Evolutionary conservation across 2,888 invertebrate species (phyloP), one percentile per base, ranked within the genome.

Genomic region (Phyto melanocephala): DNA sequence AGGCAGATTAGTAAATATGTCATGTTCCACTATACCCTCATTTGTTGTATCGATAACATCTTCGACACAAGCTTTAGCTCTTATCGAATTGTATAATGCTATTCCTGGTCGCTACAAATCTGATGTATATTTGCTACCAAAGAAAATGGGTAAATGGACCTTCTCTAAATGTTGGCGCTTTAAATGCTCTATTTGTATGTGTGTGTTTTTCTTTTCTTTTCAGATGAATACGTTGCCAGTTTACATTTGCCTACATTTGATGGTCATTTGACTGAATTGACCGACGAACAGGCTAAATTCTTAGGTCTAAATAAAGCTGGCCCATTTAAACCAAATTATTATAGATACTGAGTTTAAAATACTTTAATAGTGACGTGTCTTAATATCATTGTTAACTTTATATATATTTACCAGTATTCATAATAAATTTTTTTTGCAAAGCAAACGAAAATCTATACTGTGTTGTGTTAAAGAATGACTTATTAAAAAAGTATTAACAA

Each of bases 251-350:
- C 98, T 5, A 97, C 98, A 20, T 99, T 99, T 91, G 99, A 99
- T 93, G 99, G 99, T 15, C 98, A 99, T 89, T 93, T 99, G 86
- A 99, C 99, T 0, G 99, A 99, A 90, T 93, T 99, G 72, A 94
- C 95, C 2, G 99, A 99, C 90, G 99, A 99, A 88, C 99, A 99
- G 92, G 98, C 98, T 60, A 98, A 98, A 91, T 99, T 99, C 90
- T 94, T 99, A 93, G 99, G 99, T 80, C 94, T 99, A 35, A 98
- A 97, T 91, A 99, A 99, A 93, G 97, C 97, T 68, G 99, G 99
- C 58, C 99, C 99, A 54, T 99, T 99, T 92, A 99, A 99, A 92
- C 99, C 99, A 84, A 99, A 98, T 92, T 98, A 99, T 92, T 99
- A 99, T 92, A 95, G 99, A 95, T 99, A 88, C 52, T 88, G 86